Conservation (phyloP, 1,140 invertebrate genomes). For the Bombus difficillimus region DNA sequence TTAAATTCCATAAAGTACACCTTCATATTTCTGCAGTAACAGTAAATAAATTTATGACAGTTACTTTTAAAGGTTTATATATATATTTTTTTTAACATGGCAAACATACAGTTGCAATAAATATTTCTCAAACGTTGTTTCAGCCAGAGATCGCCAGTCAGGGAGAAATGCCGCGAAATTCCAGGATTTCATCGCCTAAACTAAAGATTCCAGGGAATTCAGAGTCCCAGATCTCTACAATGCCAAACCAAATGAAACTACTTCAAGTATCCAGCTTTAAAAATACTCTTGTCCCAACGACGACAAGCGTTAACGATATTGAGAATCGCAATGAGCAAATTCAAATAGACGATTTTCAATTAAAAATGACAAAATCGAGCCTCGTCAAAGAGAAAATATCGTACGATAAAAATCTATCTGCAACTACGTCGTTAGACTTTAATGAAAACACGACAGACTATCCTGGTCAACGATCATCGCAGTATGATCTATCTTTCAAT, state of each 20-base stretch:
- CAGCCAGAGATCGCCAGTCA: not conserved
- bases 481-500: not conserved
- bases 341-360: not conserved
- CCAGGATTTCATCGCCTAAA: not conserved
- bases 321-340: not conserved
- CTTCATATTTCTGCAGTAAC: too few species aligned
- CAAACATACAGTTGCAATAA: not conserved
- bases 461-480: not conserved
- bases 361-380: constrained; percentile 30
- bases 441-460: not conserved
- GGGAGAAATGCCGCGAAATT: not conserved
- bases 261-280: constrained; percentile 33
- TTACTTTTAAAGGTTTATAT: too few species aligned
- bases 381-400: not conserved
- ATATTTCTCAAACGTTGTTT: not conserved
- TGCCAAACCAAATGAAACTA: not conserved
- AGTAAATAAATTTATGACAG: too few species aligned
- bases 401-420: not conserved
- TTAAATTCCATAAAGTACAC: too few species aligned
- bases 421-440: not conserved
- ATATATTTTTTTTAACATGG: not conserved
- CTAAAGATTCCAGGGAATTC: not conserved
- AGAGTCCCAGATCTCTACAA: not conserved
- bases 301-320: not conserved
- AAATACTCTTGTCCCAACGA: constrained; percentile 9